These are phyloP conservation scores for Amblyteles armatorius DNA, from an alignment of 2,888 invertebrate genomes.

Conservation along the genomic window DNA sequence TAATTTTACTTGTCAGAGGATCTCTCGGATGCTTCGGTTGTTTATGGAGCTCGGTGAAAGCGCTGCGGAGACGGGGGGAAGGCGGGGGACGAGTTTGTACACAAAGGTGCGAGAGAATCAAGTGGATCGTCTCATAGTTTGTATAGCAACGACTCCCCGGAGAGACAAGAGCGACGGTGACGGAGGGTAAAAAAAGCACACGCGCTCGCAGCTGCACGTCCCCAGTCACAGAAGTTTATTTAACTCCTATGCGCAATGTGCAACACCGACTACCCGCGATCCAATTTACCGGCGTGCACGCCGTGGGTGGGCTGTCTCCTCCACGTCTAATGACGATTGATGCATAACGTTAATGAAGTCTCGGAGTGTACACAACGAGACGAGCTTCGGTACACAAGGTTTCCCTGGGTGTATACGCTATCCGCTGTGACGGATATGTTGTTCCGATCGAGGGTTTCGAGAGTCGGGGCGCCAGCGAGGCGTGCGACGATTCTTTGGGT, in stretches of 20 bases:
- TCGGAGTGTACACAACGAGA: constrained; percentile 19
- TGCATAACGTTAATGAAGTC: constrained; percentile 38
- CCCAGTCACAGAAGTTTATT: constrained; percentile 16
- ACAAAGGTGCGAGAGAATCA: constrained; percentile 49
- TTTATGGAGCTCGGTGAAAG: constrained; percentile 17
- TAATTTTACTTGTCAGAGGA: constrained; percentile 53
- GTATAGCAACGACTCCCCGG: constrained; percentile 52
- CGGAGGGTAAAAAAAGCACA: constrained; percentile 14
- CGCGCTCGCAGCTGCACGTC: constrained; percentile 4
- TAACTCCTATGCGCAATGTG: constrained; percentile 8
- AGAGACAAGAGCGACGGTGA: constrained; percentile 14
- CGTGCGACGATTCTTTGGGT: not conserved
- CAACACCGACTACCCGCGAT: not conserved
- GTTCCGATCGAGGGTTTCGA: not conserved
- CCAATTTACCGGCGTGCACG: not conserved
- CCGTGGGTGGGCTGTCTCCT: constrained; percentile 39
- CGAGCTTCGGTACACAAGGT: not conserved
- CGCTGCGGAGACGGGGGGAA: not conserved
- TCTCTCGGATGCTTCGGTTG: not conserved
- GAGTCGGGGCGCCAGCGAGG: not conserved
- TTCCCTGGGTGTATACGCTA: not conserved
- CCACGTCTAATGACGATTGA: constrained; percentile 45
- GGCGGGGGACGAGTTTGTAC: not conserved
- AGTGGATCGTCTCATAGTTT: constrained; percentile 53
- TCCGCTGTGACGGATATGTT: not conserved